Percentiles rank a stretch among this genome's conserved stretches.
Conservation (phyloP, 1,140 invertebrate species). For the Caerostris extrusa region DNA sequence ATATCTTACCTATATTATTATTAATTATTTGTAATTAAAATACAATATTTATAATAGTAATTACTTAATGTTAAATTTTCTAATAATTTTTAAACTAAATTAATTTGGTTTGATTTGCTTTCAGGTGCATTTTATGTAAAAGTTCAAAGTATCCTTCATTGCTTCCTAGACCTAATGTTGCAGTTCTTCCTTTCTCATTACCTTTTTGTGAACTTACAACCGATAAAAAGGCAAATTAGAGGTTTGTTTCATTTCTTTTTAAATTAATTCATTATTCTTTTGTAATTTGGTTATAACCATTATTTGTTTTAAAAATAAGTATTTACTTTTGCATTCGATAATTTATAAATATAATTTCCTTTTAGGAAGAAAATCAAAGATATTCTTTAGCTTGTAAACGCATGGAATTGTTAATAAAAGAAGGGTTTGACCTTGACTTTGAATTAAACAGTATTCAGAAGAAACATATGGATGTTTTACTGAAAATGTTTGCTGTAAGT, state of each 20-base stretch:
- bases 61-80: no score
- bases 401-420: constrained; percentile 68
- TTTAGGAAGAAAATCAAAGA: constrained; percentile 72
- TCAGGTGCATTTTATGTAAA: constrained; percentile 91
- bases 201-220: constrained; percentile 91
- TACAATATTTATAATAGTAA: no score
- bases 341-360: constrained; percentile 44
- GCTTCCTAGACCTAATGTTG: constrained; percentile 90
- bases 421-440: constrained; percentile 80
- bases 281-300: not conserved
- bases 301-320: not conserved
- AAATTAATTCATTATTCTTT: not conserved
- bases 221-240: constrained; percentile 94
- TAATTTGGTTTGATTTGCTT: not conserved
- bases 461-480: constrained; percentile 88
- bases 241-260: constrained; percentile 81
- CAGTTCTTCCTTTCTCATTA: constrained; percentile 85
- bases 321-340: not conserved
- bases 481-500: constrained; percentile 94
- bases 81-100: no score
- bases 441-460: constrained; percentile 85
- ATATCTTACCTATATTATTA: no score
- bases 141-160: constrained; percentile 93
- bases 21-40: no score
- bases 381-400: constrained; percentile 45